Evolutionary conservation across 2,113 vertebrate genomes (phyloP), one percentile per base, ranked within the genome.

Genomic region (Notechis scutatus): DNA sequence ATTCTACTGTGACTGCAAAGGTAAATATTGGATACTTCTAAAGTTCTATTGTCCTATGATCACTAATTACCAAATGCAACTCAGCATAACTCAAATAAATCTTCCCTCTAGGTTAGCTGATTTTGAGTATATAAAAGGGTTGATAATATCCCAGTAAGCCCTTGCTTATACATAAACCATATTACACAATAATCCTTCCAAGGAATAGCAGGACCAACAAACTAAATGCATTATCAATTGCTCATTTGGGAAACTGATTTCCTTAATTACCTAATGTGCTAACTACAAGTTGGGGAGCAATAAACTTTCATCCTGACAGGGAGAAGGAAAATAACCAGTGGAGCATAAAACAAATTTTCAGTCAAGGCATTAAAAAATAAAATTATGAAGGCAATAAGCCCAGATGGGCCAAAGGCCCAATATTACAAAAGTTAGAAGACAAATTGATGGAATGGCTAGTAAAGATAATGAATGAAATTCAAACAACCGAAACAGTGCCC

Each of bases 321-420:
- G 54, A 26, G 69, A 29, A 88, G 85, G 20, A 15, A 88, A 88
- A 52, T 42, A 93, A 52, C 1, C 64, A 15, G 11, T 85, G 55
- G 94, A 18, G 64, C 86, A 56, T 54, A 42, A 94, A 34, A 47
- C 5, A 55, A 50, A 50, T 88, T 94, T 96, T 93, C 74, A 54
- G 18, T 61, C 24, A 61, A 61, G 24, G 24, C 59, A 26, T 10
- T 69, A n/a, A 69, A 69, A 69, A 64, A 64, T 29, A 69, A 69
- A 69, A 69, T 69, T 69, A n/a, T 11, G 61, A 69, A 69, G 0
- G n/a, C 64, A 7, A 20, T 34, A 81, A 18, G n/a, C 6, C n/a
- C n/a, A 39, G 15, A 81, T 74, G 29, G 6, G 69, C 69, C 15
- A 1, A 39, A 34, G n/a, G n/a, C n/a, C n/a, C n/a, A 74, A 74